Conservation (phyloP, 2,888 invertebrate genomes). For the Scelioninae gen. 2 region DNA sequence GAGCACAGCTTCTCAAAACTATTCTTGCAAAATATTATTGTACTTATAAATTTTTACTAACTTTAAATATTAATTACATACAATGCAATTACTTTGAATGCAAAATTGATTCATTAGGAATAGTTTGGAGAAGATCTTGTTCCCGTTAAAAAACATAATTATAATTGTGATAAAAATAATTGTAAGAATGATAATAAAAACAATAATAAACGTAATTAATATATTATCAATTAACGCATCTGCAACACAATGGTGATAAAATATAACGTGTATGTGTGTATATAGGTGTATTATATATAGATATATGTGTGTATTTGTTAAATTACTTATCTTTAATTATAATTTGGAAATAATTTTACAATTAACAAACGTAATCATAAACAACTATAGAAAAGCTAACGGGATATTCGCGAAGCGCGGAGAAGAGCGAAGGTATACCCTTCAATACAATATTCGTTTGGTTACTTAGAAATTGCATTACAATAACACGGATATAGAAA, state of each 20-base stretch:
- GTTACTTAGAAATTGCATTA: conserved; percentile 22
- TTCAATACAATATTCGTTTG: conserved; percentile 31
- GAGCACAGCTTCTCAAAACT: conserved; percentile 54
- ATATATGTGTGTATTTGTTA: conserved; percentile 40
- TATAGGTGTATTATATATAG: conserved; percentile 61
- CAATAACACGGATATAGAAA: conserved; percentile 28
- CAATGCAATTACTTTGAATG: background rate
- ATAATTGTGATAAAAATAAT: conserved; percentile 57
- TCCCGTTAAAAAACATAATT: conserved; percentile 55
- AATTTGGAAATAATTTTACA: conserved; percentile 68
- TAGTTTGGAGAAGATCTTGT: conserved; percentile 48
- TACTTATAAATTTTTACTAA: background rate
- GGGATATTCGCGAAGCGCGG: conserved; percentile 45
- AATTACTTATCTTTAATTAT: conserved; percentile 56
- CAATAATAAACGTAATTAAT: conserved; percentile 59
- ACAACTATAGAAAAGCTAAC: conserved; percentile 56
- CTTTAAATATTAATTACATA: conserved; percentile 10
- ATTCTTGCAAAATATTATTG: conserved; percentile 24
- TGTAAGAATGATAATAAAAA: conserved; percentile 59
- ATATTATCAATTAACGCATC: conserved; percentile 61
- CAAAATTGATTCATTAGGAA: conserved; percentile 8
- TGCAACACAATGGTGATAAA: conserved; percentile 59
- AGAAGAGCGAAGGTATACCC: conserved; percentile 57
- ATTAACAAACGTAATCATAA: conserved; percentile 69
- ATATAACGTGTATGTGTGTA: conserved; percentile 57